Evolutionary conservation across 2,113 vertebrate species (phyloP), one percentile per base, ranked within the genome.

Genomic region (Synchiropus splendidus): DNA sequence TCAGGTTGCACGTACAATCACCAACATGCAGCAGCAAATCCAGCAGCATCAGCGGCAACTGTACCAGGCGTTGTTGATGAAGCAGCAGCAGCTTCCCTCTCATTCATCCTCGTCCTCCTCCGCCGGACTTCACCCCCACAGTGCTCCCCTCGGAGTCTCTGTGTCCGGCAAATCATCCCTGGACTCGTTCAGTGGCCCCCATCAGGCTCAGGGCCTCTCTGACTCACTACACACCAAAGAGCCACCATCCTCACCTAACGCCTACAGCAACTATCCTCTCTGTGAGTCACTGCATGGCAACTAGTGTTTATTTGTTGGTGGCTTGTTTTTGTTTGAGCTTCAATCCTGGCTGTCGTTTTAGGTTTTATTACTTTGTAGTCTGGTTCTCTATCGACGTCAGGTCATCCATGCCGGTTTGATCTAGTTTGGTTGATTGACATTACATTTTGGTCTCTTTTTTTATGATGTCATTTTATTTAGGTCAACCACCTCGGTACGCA

Each of bases 11-110:
- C 94, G 94, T 90, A 98, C 92, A 97, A 98, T 97, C 94, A 96
- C 90, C 82, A 97, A 96, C 89, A 97, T 98, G 90, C 95, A 98
- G 89, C 95, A 98, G 88, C 95, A 98, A 88, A 98, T 98, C 85
- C 95, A 98, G 86, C 92, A 97, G 88, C 94, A 97, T 87, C 95
- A 98, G 89, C 91, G 95, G 72, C 95, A 98, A 89, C 90, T 98
- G 83, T 93, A 95, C 84, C 94, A 97, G 87, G 92, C 94, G 72
- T 86, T 98, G 87, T 89, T 97, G 61, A 89, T 89, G 88, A 97
- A 98, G 86, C 93, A 92, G 86, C 91, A 85, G 64, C 81, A 81
- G 61, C 84, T 83, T 30, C 87, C 90, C 51, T 88, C 80, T 39
- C 77, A 90, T 82, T 87, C 90, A 73, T 67, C 83, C 66, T 86